Base-by-base conservation (phyloP, 30 jellyfish, hydroid and myxozoan species). In the Hydractinia echinata region DNA sequence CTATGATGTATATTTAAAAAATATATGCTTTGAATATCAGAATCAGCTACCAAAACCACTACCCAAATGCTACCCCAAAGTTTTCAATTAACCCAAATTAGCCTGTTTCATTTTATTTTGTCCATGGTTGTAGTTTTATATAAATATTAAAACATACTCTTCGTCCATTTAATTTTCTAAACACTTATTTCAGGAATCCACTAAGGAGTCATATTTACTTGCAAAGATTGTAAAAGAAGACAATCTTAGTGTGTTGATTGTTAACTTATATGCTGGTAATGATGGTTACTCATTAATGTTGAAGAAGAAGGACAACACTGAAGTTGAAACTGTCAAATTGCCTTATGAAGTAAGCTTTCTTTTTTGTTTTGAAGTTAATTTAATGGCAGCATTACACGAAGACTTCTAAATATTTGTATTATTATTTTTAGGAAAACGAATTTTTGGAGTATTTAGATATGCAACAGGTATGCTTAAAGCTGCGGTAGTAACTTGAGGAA, bases 251-350 rank as follows among this genome's bases (percentile, higher is more conserved):
- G 88, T 95, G 14, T 61, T 92, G 86, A 87, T 92, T 51, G 96
- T 92, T 5, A 92, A 92, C 62, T 72, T 92, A 55, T 92, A 92
- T 58, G 92, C 92, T 68, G 96, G 96, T 4, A 76, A 58, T 73
- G 98, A 92, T 44, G 98, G 98, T 7, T 92, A 92, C 67, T 92
- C 98, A 4, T 76, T 92, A 18, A 92, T 86, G 95, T 88, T 92
- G 14, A 79, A 81, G 54, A 89, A 83, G 66, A 69, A 64, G 19
- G 84, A 73, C 83, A 96, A 95, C 39, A 86, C 68, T 61, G 95
- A 92, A 66, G 85, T 83, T 30, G 98, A 92, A 76, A 92, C 98
- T 16, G 95, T 78, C 48, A 81, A 81, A 58, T 83, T 92, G 53
- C 95, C 98, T 1, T 92, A 92, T 84, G 98, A 92, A 85, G 98